Conservation (phyloP, 35 echinoderm and acorn worm genomes). For the Anneissia japonica region DNA sequence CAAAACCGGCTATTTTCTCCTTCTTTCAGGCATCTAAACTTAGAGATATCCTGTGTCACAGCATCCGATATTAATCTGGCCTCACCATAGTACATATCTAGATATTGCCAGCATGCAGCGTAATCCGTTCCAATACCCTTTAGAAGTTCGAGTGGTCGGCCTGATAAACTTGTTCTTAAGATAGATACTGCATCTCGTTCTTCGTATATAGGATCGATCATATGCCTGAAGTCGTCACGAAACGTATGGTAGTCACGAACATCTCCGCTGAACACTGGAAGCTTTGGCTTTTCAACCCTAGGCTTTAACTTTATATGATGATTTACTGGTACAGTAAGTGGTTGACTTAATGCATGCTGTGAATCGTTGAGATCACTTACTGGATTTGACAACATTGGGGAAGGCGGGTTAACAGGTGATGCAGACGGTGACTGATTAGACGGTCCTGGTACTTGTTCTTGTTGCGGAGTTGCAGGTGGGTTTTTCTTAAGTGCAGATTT, state of each 20-base stretch:
- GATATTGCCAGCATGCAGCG: conserved; percentile 21
- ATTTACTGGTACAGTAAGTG: background rate
- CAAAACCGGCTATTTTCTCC: conserved; percentile 25
- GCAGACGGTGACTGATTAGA: background rate
- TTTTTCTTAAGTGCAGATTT: background rate
- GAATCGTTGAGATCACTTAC: background rate
- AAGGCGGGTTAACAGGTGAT: background rate
- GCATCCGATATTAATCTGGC: conserved; percentile 37
- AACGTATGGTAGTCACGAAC: conserved; percentile 51
- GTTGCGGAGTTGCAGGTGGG: background rate
- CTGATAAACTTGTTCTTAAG: conserved; percentile 9
- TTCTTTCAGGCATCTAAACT: background rate
- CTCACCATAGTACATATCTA: conserved; percentile 35
- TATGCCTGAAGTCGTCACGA: conserved; percentile 24
- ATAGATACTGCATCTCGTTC: background rate
- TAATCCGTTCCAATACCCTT: conserved; percentile 32
- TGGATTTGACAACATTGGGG: background rate
- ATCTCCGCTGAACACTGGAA: conserved; percentile 59
- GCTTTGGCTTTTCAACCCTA: conserved; percentile 64
- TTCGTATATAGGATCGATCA: background rate
- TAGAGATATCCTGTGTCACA: conserved; percentile 23
- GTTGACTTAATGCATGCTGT: background rate
- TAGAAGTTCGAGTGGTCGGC: conserved; percentile 6
- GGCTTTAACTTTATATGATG: background rate
- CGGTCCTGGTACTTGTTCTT: background rate